Conservation (phyloP, 2,113 vertebrate species). For the Gorsachius goisagi region DNA sequence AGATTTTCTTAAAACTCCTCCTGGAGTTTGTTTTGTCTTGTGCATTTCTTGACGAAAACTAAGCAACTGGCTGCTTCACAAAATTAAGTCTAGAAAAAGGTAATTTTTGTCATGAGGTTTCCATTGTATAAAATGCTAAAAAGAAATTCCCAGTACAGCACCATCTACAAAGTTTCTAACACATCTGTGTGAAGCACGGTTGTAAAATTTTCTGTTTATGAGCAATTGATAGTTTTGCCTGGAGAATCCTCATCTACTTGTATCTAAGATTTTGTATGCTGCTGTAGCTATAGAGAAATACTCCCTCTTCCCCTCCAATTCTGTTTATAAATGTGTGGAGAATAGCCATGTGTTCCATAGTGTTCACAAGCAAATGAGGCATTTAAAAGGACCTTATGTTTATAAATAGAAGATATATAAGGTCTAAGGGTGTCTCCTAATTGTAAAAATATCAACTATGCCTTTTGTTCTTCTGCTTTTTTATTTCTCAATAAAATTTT, state of each 20-base stretch:
- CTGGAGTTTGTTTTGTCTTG: background rate
- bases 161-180: background rate
- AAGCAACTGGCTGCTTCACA: background rate
- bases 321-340: background rate
- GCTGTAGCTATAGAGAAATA: background rate
- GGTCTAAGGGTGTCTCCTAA: background rate
- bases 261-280: background rate
- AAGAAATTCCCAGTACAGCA: background rate
- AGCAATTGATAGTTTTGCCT: background rate
- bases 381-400: background rate
- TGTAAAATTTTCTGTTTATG: background rate
- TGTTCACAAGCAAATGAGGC: background rate
- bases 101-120: background rate
- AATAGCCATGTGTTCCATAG: background rate
- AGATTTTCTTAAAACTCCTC: background rate
- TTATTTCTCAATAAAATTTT: background rate
- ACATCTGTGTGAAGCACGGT: background rate
- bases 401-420: background rate
- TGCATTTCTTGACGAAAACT: background rate
- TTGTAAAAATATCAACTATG: background rate
- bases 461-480: background rate
- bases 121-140: background rate
- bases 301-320: background rate
- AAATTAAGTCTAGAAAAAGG: background rate
- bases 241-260: background rate